phyloP scores from a whole-genome alignment of 1,140 invertebrate species.

The Protaetia brevitarsis region DNA sequence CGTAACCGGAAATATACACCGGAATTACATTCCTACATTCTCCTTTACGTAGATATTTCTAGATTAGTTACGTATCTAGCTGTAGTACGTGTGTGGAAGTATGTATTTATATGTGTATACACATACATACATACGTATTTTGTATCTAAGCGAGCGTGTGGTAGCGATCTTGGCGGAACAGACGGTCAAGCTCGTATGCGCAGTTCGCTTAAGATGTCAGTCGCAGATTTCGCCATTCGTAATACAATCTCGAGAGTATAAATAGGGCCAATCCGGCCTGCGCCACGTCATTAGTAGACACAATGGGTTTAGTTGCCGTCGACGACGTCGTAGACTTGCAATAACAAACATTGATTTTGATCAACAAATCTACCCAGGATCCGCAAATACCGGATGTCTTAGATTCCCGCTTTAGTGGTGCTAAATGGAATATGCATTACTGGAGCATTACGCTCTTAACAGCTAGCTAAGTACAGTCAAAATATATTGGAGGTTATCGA shows the following conservation, averaged over 20 bases:
- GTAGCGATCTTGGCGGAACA: background rate
- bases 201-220: slow-evolving; percentile 40
- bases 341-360: slow-evolving; percentile 42
- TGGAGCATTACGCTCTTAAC: too few relatives aligned
- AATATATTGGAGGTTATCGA: too few relatives aligned
- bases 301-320: slow-evolving; percentile 33
- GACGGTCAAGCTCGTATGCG: slow-evolving; percentile 36
- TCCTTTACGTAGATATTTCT: too few relatives aligned
- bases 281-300: slow-evolving; percentile 40
- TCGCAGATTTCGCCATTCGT: slow-evolving; percentile 37
- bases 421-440: background rate
- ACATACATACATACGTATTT: background rate
- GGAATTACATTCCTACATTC: too few relatives aligned
- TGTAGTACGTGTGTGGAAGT: background rate
- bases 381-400: background rate
- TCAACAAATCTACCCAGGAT: slow-evolving; percentile 32
- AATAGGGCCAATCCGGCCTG: slow-evolving; percentile 41
- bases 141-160: too few relatives aligned
- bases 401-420: background rate
- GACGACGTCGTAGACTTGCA: slow-evolving; percentile 24
- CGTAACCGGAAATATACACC: too few relatives aligned
- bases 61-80: background rate
- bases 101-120: background rate
- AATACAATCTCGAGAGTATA: slow-evolving; percentile 41
- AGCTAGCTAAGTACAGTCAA: too few relatives aligned